These are phyloP conservation scores for Apomyelois bistriatella DNA, from an alignment of 2,888 invertebrate species.

Conservation along the genomic window DNA sequence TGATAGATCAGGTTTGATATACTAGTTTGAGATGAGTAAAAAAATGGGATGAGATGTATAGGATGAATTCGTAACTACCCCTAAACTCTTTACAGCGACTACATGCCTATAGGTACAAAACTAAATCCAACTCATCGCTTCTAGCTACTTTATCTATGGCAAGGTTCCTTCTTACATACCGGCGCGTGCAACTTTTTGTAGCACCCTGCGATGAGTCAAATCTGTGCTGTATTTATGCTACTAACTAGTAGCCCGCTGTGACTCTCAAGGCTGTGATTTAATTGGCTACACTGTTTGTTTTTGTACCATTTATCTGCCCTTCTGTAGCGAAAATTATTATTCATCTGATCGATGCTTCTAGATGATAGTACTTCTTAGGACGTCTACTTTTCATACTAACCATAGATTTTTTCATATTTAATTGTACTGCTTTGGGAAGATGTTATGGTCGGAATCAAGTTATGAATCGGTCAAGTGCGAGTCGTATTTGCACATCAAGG, in stretches of 20 bases:
- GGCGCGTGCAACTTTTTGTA: constrained; percentile 58
- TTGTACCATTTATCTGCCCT: not conserved
- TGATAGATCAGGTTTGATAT: too few species aligned
- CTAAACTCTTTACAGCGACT: not conserved
- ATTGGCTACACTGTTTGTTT: constrained; percentile 6
- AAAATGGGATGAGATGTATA: too few species aligned
- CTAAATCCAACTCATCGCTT: not conserved
- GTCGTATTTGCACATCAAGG: too few species aligned
- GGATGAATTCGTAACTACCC: too few species aligned
- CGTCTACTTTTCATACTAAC: too few species aligned
- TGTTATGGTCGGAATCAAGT: too few species aligned
- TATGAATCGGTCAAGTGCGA: too few species aligned
- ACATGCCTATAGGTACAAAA: not conserved
- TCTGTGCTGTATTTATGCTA: constrained; percentile 32
- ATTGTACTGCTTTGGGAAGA: too few species aligned
- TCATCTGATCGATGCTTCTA: not conserved
- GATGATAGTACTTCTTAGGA: not conserved
- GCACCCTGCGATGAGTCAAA: constrained; percentile 45
- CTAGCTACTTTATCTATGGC: constrained; percentile 10
- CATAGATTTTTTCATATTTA: too few species aligned
- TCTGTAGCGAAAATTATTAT: not conserved
- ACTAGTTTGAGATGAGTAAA: too few species aligned
- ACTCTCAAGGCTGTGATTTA: constrained; percentile 12
- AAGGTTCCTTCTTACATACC: constrained; percentile 34
- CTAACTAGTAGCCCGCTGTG: constrained; percentile 11